A percentile compares a stretch with the other conserved stretches of the same genome.
Evolutionary conservation across 2,888 invertebrate genomes (phyloP).

Genomic region (Bugulina stolonifera): DNA sequence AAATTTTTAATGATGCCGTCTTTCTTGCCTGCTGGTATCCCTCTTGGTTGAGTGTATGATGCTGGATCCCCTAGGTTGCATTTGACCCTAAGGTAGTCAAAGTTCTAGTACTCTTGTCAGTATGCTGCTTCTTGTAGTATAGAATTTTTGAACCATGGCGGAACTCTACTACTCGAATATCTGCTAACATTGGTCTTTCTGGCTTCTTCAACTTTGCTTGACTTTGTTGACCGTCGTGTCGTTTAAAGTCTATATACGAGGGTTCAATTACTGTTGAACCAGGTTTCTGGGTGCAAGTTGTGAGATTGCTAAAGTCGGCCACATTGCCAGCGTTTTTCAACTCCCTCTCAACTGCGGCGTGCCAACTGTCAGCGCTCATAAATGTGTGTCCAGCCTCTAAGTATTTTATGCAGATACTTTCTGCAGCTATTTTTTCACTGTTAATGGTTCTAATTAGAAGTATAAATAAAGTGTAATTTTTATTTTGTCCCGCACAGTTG

Average conservation of each 20-base stretch:
- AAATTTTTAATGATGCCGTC: not conserved
- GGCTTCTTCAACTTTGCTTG: not conserved
- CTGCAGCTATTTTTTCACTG: no score
- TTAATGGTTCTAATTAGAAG: no score
- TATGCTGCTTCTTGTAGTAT: not conserved
- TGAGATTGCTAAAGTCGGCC: not conserved
- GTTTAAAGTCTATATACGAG: not conserved
- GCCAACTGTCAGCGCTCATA: not conserved
- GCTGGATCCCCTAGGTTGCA: not conserved
- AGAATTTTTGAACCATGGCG: not conserved
- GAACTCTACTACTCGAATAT: no score
- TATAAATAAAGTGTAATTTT: not conserved
- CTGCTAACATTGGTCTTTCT: not conserved
- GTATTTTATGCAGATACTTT: no score
- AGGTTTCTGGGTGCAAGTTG: not conserved
- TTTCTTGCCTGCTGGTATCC: not conserved
- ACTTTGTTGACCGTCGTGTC: not conserved
- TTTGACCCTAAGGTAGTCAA: not conserved
- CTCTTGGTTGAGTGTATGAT: not conserved
- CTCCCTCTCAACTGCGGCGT: not conserved
- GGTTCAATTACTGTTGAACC: not conserved
- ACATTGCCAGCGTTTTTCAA: not conserved
- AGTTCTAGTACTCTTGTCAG: not conserved
- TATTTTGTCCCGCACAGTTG: not conserved
- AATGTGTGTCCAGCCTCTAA: not conserved